Percentiles rank a stretch among this genome's conserved stretches.
phyloP scores from a whole-genome alignment of 2,888 invertebrate species.

The Cyrtodaria siliqua region DNA sequence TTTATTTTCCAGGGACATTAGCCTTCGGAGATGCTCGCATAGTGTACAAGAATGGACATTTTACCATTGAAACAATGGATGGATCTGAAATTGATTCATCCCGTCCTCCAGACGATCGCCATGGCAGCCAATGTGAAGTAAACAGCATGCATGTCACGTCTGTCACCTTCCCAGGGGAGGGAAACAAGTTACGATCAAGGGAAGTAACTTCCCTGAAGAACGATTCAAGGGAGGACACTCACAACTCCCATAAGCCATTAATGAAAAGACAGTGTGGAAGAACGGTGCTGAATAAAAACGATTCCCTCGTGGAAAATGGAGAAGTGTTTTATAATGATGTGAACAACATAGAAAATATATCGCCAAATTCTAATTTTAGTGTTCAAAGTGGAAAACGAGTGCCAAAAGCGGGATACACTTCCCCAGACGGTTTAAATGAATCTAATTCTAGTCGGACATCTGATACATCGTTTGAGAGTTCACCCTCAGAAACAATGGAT shows the following conservation, averaged over 20 bases:
- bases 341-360: constrained; percentile 27
- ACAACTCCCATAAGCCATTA: constrained; percentile 25
- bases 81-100: constrained; percentile 45
- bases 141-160: constrained; percentile 40
- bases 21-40: constrained; percentile 65
- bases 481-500: constrained; percentile 44
- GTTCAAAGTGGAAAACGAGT: background rate
- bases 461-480: constrained; percentile 46
- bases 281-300: constrained; percentile 39
- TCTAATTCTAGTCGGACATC: constrained; percentile 48
- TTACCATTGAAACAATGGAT: constrained; percentile 70
- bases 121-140: constrained; percentile 8
- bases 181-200: background rate
- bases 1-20: constrained; percentile 60
- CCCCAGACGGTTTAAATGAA: constrained; percentile 30
- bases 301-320: constrained; percentile 29
- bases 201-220: constrained; percentile 1
- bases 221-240: constrained; percentile 43
- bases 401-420: constrained; percentile 17
- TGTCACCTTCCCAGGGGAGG: constrained; percentile 17
- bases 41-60: constrained; percentile 71
- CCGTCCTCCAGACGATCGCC: constrained; percentile 19
- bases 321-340: constrained; percentile 47
- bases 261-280: constrained; percentile 56
- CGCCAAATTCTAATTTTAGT: constrained; percentile 12